Conservation (phyloP, 2,797 vertebrate genomes). For the Sciurus vulgaris region DNA sequence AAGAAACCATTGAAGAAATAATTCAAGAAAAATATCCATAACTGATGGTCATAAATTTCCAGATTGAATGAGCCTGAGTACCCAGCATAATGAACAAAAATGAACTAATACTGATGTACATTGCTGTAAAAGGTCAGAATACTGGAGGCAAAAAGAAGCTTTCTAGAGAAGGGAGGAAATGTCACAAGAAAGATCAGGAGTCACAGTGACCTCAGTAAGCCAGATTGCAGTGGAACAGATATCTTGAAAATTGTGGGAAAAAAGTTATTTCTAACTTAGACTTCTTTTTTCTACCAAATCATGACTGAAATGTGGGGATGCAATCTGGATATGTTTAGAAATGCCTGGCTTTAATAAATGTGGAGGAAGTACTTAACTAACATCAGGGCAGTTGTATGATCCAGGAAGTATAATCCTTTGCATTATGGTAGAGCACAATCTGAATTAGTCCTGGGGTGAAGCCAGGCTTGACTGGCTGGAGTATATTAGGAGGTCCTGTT, state of each 20-base stretch:
- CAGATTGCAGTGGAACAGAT: neutral
- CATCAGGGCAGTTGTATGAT: neutral
- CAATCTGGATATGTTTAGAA: constrained; percentile 13
- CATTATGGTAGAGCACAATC: neutral
- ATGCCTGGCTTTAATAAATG: neutral
- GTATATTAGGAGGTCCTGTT: neutral
- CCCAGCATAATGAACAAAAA: neutral
- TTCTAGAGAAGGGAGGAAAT: neutral
- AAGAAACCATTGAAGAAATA: neutral
- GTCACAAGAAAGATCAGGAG: neutral
- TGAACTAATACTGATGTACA: neutral
- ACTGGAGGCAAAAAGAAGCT: neutral
- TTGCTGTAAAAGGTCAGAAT: neutral
- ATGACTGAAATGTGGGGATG: neutral
- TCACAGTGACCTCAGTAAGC: neutral
- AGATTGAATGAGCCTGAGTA: neutral
- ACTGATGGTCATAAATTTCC: neutral
- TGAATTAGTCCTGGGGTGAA: neutral
- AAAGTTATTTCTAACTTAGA: neutral
- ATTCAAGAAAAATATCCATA: constrained; percentile 33
- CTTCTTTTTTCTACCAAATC: neutral
- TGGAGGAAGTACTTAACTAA: neutral
- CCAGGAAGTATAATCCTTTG: neutral
- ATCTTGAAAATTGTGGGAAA: neutral
- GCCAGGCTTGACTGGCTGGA: neutral